Evolutionary conservation across 2,113 vertebrate genomes (phyloP).

Genomic region (Bagarius yarrelli): DNA sequence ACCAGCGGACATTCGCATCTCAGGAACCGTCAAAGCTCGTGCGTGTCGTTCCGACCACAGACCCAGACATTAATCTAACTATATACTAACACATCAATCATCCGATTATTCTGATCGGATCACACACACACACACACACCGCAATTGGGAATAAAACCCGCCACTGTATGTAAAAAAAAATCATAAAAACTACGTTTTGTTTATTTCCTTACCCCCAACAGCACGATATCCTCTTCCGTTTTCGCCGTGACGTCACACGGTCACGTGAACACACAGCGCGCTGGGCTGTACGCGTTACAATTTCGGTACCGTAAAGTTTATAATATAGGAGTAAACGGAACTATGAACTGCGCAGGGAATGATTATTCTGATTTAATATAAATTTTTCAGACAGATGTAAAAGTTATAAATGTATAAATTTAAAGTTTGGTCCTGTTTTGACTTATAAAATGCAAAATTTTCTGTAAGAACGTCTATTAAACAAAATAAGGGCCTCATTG

Average conservation of each 20-base stretch:
- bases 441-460: not conserved
- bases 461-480: not conserved
- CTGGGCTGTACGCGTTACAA: not conserved
- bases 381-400: not conserved
- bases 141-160: too few relatives aligned
- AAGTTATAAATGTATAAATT: not conserved
- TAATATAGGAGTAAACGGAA: not conserved
- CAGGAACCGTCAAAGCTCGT: too few relatives aligned
- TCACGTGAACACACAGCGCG: conserved; percentile 38
- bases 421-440: not conserved
- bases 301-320: not conserved
- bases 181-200: conserved; percentile 46
- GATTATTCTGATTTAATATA: not conserved
- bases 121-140: not conserved
- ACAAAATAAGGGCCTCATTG: not conserved
- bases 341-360: not conserved
- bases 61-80: not conserved
- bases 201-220: conserved; percentile 68
- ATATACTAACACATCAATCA: too few relatives aligned
- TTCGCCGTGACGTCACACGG: conserved; percentile 45
- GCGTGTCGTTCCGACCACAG: not conserved
- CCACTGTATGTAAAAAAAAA: not conserved
- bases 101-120: not conserved
- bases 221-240: conserved; percentile 47
- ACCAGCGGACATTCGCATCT: not conserved